Base-by-base conservation (phyloP, 2,888 invertebrate genomes). In the Dasypolia templi region DNA sequence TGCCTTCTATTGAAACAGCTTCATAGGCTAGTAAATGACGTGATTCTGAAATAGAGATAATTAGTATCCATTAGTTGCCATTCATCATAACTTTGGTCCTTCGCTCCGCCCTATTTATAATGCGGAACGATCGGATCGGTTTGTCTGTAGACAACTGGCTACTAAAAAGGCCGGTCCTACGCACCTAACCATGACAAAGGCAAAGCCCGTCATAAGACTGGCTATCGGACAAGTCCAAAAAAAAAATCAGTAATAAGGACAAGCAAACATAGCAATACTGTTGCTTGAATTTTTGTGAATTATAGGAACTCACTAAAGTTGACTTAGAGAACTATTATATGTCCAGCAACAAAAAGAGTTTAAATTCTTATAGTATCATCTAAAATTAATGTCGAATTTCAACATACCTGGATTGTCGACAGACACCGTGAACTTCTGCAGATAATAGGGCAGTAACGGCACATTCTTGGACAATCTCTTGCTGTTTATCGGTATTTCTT, bases 1-100 rank as follows among this genome's bases (percentile, higher is more conserved):
- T 96, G 62, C 96, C 95, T 55, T 96, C 96, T 63, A 97, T 92
- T 4, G 97, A 94, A 3, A 96, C 94, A 0, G 93, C 92, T 84
- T 96, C 92, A 77, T 94, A 95, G 2, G 94, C 92, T 56, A 94
- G 79, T 12, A 92, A 76, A 72, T 91, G 91, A 17, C 90, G 90
- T 5, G 89, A 87, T 55, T 89, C 96, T 96, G 76, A 22, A 90
- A 91, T 83, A 79, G 56, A 63, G 74, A 58, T 26, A 65, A 46
- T 49, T n/a, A 39, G 55, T 55, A 49, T 17, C 17, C 5, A 56
- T 49, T 17, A 56, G 12, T 35, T 7, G n/a, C 9, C 22, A 65
- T 19, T 44, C 22, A 26, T 22, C 1, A 56, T n/a, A 17, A 51
- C 7, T 39, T 39, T 39, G 39, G 9, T 39, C 39, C 39, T 39